Evolutionary conservation across 2,888 invertebrate genomes (phyloP).

Genomic region (Neoascia interrupta): DNA sequence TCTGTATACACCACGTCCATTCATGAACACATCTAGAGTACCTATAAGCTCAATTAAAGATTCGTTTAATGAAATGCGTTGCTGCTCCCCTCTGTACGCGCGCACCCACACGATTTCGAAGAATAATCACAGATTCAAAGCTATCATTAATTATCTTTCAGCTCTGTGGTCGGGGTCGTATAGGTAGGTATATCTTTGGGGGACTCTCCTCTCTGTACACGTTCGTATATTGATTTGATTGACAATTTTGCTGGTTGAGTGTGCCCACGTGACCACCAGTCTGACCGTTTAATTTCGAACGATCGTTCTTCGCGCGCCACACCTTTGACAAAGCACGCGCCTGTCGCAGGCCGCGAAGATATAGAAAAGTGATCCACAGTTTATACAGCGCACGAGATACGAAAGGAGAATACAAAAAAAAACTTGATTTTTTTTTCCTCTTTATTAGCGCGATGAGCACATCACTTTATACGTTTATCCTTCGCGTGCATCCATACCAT

Average conservation of each 20-base stretch:
- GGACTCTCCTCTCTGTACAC: not conserved
- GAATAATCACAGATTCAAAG: conserved; percentile 69
- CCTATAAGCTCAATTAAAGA: conserved; percentile 69
- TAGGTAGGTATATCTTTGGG: not conserved
- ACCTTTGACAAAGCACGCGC: conserved; percentile 66
- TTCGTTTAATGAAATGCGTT: conserved; percentile 69
- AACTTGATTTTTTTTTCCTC: conserved; percentile 5
- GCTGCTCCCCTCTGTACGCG: conserved; percentile 45
- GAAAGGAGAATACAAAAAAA: conserved; percentile 24
- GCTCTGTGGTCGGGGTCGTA: conserved; percentile 37
- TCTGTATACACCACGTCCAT: conserved; percentile 43
- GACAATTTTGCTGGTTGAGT: conserved; percentile 67
- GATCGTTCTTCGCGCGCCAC: conserved; percentile 66
- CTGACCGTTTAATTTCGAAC: conserved; percentile 67
- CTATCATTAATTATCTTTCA: conserved; percentile 69
- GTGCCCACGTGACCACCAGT: conserved; percentile 69
- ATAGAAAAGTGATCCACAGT: conserved; percentile 64
- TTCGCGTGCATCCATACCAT: conserved; percentile 58
- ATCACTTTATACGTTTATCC: conserved; percentile 59
- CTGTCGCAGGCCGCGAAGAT: conserved; percentile 56
- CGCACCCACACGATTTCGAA: conserved; percentile 57
- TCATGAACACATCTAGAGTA: conserved; percentile 66
- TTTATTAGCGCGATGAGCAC: conserved; percentile 57
- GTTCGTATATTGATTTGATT: conserved; percentile 62
- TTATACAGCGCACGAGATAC: conserved; percentile 45